Evolutionary conservation across 1,140 invertebrate species (phyloP), one percentile per base, ranked within the genome.

Genomic region (Papilio helenus): DNA sequence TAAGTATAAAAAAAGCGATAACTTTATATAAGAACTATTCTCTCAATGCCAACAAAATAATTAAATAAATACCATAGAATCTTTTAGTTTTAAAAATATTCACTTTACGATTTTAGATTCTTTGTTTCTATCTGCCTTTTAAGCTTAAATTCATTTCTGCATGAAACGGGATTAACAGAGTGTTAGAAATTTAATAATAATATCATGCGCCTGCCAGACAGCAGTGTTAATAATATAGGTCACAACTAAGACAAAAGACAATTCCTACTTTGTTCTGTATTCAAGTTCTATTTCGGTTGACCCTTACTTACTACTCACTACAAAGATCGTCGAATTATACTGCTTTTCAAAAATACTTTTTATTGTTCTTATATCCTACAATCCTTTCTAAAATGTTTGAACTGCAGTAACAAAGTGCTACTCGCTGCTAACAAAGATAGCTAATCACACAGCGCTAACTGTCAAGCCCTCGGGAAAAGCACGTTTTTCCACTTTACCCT

Each of bases 391-490:
- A 68, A 68, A 68, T 29, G 26, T 68, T 68, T 26, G 12, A 68
- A 68, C 12, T 68, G 61, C 26, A 68, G 61, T 68, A 68, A 68
- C 61, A 68, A 68, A 68, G 61, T 68, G 61, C 23, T 29, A 68
- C 26, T 68, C 61, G 61, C 61, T 29, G 61, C 23, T 65, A 65
- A 68, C 61, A 68, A 68, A 68, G 61, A 68, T 34, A 26, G 26
- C 61, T 68, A 68, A 68, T 68, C 61, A 68, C 26, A 14, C 14
- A 29, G 61, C 61, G 26, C 61, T 68, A 68, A 68, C 61, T 68
- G 61, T 34, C 23, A 68, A 34, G 61, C 61, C 61, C 23, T 68
- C 61, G 26, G 23, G 61, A 68, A 29, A 29, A 68, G 61, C 61
- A 68, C 61, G 61, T 29, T 68, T 68, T 68, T 68, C 26, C 26